Conservation (phyloP, 2,888 invertebrate genomes). For the Cerastis leucographa region DNA sequence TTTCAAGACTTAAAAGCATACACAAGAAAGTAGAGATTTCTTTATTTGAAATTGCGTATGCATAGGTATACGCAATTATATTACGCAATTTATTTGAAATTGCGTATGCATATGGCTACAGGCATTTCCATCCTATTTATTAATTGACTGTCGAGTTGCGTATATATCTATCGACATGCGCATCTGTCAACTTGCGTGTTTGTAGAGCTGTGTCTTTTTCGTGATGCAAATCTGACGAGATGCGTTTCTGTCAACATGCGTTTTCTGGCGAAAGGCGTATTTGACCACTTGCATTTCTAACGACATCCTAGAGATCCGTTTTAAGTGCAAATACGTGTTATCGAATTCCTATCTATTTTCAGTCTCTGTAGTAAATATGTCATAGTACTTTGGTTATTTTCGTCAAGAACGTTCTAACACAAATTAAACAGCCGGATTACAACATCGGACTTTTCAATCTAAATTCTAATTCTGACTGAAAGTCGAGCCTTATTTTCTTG, state of each 20-base stretch:
- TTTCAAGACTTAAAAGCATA: not conserved
- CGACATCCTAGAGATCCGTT: not conserved
- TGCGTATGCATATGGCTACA: no score
- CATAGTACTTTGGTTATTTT: not conserved
- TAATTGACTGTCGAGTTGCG: no score
- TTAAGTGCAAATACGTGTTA: not conserved
- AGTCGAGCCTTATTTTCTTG: slow-evolving; percentile 21
- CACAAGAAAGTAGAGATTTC: not conserved
- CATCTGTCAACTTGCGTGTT: no score
- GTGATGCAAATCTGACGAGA: no score
- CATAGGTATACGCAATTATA: no score
- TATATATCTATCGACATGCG: no score
- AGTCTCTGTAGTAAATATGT: not conserved
- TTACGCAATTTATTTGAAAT: no score
- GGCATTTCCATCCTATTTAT: no score
- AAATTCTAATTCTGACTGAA: slow-evolving; percentile 41
- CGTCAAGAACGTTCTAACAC: not conserved
- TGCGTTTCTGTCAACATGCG: not conserved
- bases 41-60: no score
- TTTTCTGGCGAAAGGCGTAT: not conserved
- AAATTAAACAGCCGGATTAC: slow-evolving; percentile 25
- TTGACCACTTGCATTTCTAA: not conserved
- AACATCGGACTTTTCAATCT: slow-evolving; percentile 27
- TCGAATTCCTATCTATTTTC: not conserved
- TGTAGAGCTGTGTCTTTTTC: no score